A percentile compares a stretch with the other conserved stretches of the same genome.
phyloP scores from a whole-genome alignment of 2,888 invertebrate genomes.

The Conops quadrifasciatus region DNA sequence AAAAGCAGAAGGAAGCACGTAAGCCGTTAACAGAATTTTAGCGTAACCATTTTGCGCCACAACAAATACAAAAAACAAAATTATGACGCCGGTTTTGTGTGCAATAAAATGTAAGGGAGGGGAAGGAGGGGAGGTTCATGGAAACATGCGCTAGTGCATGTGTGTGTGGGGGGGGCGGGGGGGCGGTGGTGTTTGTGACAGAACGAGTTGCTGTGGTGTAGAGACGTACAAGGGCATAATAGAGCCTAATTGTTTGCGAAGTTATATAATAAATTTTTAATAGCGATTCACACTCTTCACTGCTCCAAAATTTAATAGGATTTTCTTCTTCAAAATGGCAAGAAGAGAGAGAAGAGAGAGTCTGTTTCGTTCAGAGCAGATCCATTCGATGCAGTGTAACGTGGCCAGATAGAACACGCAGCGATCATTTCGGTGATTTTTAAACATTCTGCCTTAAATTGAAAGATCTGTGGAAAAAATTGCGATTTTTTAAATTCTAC shows the following conservation, averaged over 20 bases:
- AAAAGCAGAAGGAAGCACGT: neutral
- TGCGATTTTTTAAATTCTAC: too few relatives aligned
- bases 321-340: slow-evolving; percentile 45
- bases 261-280: slow-evolving; percentile 65
- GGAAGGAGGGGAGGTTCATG: too few relatives aligned
- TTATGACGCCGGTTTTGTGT: slow-evolving; percentile 38
- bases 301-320: slow-evolving; percentile 62
- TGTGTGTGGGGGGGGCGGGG: neutral
- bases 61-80: slow-evolving; percentile 38
- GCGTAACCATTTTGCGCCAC: slow-evolving; percentile 33
- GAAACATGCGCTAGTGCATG: slow-evolving; percentile 28
- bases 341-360: slow-evolving; percentile 16
- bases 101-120: too few relatives aligned
- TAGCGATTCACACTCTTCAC: slow-evolving; percentile 63
- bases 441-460: too few relatives aligned
- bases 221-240: slow-evolving; percentile 50
- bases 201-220: too few relatives aligned
- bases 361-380: too few relatives aligned
- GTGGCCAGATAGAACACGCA: too few relatives aligned
- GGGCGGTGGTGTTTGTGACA: too few relatives aligned
- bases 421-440: too few relatives aligned
- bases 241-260: slow-evolving; percentile 65
- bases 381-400: too few relatives aligned
- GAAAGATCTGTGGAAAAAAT: too few relatives aligned
- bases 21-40: slow-evolving; percentile 40